Evolutionary conservation across 2,113 vertebrate species (phyloP).

Genomic region (Empidonax alnorum): DNA sequence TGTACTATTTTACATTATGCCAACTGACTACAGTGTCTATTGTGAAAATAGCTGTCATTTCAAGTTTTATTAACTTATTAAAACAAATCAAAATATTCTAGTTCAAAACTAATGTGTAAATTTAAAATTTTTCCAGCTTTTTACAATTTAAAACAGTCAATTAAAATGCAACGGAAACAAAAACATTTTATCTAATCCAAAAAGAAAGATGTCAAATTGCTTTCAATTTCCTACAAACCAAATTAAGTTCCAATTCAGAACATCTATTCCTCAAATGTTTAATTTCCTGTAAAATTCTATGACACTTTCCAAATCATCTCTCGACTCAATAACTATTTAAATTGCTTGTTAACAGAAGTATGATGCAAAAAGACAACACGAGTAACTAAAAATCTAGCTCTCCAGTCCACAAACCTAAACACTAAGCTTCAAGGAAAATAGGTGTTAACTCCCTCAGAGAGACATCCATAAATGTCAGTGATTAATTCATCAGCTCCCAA

Average conservation of each 20-base stretch:
- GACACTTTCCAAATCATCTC: background rate
- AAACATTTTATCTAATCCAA: background rate
- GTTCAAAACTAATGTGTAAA: background rate
- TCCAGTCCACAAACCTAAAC: background rate
- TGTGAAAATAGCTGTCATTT: background rate
- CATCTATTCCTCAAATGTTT: background rate
- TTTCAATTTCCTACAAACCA: background rate
- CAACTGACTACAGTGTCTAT: background rate
- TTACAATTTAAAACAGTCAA: background rate
- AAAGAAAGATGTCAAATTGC: background rate
- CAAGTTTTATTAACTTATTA: background rate
- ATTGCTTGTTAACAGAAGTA: background rate
- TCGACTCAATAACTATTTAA: background rate
- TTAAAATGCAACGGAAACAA: background rate
- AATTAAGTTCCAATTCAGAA: background rate
- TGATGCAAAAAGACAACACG: background rate
- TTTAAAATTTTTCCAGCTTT: background rate
- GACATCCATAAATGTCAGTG: background rate
- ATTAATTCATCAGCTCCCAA: background rate
- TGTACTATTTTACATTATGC: background rate
- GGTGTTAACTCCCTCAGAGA: background rate
- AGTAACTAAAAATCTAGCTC: background rate
- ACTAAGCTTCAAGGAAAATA: background rate
- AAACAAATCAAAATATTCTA: background rate
- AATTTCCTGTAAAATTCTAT: background rate